Evolutionary conservation across 2,888 invertebrate species (phyloP).

Genomic region (Eumacrocentrus americanus): DNA sequence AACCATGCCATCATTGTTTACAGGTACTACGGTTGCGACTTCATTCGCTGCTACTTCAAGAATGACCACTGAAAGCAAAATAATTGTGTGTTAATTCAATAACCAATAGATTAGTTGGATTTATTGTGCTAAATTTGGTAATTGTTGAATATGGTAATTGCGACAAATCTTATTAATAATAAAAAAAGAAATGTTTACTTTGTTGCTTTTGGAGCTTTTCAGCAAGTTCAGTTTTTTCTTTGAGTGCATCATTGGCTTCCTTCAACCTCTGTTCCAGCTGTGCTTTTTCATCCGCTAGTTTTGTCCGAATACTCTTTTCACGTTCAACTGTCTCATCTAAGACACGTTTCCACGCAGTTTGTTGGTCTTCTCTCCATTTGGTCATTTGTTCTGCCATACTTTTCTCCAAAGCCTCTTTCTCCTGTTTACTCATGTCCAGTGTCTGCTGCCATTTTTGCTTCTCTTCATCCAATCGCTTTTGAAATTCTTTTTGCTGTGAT

Average conservation of each 20-base stretch:
- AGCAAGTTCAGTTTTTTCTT: constrained; percentile 60
- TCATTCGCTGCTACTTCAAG: constrained; percentile 12
- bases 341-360: constrained; percentile 58
- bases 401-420: constrained; percentile 63
- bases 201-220: constrained; percentile 55
- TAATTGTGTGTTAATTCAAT: no score
- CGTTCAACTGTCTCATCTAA: constrained; percentile 61
- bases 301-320: constrained; percentile 60
- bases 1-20: constrained; percentile 46
- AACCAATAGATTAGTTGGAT: no score
- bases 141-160: no score
- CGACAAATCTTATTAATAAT: background rate
- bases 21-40: constrained; percentile 51
- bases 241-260: constrained; percentile 59
- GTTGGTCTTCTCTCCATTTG: constrained; percentile 62
- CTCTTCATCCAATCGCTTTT: constrained; percentile 63
- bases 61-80: constrained; percentile 26
- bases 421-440: constrained; percentile 58
- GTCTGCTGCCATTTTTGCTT: constrained; percentile 65
- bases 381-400: constrained; percentile 63
- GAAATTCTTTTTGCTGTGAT: constrained; percentile 64
- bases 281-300: constrained; percentile 57
- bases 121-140: no score
- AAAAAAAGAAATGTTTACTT: constrained; percentile 50
- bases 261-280: constrained; percentile 54